Evolutionary conservation across 2,888 invertebrate genomes (phyloP).

Genomic region (Alsophila aescularia): DNA sequence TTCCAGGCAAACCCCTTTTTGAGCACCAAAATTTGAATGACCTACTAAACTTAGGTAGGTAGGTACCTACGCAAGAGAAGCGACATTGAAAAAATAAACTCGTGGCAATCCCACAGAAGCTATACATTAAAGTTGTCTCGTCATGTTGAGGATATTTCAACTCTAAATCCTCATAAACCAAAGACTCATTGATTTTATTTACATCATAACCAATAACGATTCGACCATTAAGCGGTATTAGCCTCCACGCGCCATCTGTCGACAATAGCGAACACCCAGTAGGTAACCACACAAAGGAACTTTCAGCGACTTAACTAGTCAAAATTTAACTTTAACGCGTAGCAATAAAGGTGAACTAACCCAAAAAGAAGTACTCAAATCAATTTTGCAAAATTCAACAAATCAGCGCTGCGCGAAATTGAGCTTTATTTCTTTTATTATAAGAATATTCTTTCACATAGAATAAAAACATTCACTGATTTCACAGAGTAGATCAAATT

Average conservation of each 20-base stretch:
- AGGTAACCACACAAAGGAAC: slow-evolving; percentile 9
- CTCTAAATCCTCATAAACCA: slow-evolving; percentile 52
- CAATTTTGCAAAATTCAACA: slow-evolving; percentile 1
- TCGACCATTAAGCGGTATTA: slow-evolving; percentile 58
- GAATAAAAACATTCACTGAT: neutral
- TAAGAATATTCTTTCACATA: neutral
- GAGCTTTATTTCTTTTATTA: neutral
- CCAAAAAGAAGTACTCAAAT: neutral
- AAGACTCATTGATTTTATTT: slow-evolving; percentile 51
- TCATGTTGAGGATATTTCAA: slow-evolving; percentile 45
- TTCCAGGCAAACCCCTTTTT: too few relatives aligned
- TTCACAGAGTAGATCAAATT: slow-evolving; percentile 25
- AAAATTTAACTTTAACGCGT: slow-evolving; percentile 22
- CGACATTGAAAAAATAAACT: too few relatives aligned
- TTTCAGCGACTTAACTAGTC: slow-evolving; percentile 2
- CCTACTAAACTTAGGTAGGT: too few relatives aligned
- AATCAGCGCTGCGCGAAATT: neutral
- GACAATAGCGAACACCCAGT: slow-evolving; percentile 47
- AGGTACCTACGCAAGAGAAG: too few relatives aligned
- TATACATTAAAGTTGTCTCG: too few relatives aligned
- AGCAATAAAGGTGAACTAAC: neutral
- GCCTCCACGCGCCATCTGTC: slow-evolving; percentile 75
- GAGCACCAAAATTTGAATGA: too few relatives aligned
- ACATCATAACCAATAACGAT: slow-evolving; percentile 61
- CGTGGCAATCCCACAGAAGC: too few relatives aligned